Base-by-base conservation (phyloP, 2,888 invertebrate genomes). In the Spialia ferax region DNA sequence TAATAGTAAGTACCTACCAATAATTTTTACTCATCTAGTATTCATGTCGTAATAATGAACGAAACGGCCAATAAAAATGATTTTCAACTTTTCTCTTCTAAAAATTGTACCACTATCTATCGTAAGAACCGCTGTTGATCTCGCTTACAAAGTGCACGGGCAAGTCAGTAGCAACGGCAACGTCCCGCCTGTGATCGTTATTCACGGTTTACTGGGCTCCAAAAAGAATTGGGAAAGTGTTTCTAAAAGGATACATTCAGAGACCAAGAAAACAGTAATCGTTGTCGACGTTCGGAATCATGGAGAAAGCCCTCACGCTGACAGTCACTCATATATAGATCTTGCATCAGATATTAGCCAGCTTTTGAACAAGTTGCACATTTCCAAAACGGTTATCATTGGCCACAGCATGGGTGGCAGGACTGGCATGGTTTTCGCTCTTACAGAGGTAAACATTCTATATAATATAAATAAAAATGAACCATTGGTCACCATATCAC, bases 331-430 rank as follows among this genome's bases (percentile, higher is more conserved):
- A 4, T 98, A 98, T 81, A 79, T 87, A 0, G 94, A 95, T 54
- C 95, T 99, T 94, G 95, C 96, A 0, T 94, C 94, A 61, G 99
- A 99, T 88, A 80, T 98, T 13, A 86, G 91, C 1, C 80, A 90
- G 13, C 91, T 97, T 26, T 87, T 96, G 76, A 85, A 94, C 67
- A 94, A 95, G 69, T 83, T 95, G 38, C 81, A 89, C 0, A 89
- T 97, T 11, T 77, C 89, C 1, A 95, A 95, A 81, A 94, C 95
- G 0, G 84, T 95, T 38, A 77, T 98, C 23, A 86, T 99, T 78
- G 98, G 99, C 0, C 99, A 99, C 84, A 98, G 98, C 74, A 98
- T 99, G 98, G 98, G 98, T 13, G 99, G 98, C n/a, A 95, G 97
- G 68, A 95, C 97, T 1, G 96, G 96, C 75, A 98, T 98, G 98